Evolutionary conservation across 2,888 invertebrate genomes (phyloP).

Genomic region (Dichetophora obliterata): DNA sequence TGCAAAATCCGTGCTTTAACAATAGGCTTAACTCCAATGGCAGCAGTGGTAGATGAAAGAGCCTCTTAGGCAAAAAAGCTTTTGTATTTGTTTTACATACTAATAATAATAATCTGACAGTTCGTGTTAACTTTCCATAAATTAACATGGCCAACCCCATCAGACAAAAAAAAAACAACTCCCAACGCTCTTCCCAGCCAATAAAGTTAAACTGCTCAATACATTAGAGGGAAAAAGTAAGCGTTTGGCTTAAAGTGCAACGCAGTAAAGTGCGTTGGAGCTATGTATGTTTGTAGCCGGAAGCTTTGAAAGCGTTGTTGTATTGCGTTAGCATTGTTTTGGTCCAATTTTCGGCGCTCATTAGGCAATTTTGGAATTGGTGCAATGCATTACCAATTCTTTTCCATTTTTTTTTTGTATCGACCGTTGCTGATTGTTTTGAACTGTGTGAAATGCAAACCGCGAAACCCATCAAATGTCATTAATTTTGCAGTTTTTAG

Average conservation of each 20-base stretch:
- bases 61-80: neutral
- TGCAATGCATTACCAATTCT: neutral
- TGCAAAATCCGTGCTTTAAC: neutral
- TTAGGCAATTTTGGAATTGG: neutral
- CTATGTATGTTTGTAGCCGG: neutral
- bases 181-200: too few relatives aligned
- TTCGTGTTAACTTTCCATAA: neutral
- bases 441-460: slow-evolving; percentile 7
- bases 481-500: slow-evolving; percentile 47
- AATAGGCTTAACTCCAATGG: neutral
- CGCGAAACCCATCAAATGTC: slow-evolving; percentile 48
- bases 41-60: neutral
- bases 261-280: too few relatives aligned
- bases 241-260: neutral
- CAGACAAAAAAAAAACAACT: too few relatives aligned
- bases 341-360: slow-evolving; percentile 13
- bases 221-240: neutral
- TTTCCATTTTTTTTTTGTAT: neutral
- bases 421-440: neutral
- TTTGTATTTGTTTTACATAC: neutral
- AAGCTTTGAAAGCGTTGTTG: neutral
- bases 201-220: too few relatives aligned
- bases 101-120: neutral
- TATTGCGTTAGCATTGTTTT: neutral
- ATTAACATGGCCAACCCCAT: neutral